Evolutionary conservation across 1,140 invertebrate species (phyloP).

Genomic region (Acromyrmex heyeri): DNA sequence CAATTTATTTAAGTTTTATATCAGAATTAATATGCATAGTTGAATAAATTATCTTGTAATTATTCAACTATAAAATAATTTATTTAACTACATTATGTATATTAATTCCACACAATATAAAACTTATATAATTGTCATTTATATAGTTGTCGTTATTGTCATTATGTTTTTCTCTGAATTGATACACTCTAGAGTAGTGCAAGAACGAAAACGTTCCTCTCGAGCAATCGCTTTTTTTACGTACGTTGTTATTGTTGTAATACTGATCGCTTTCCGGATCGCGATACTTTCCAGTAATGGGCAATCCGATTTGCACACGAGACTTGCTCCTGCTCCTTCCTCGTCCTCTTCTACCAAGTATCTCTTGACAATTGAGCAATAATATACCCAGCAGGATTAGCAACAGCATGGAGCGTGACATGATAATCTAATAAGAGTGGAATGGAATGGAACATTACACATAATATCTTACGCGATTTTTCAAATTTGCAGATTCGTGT

Average conservation of each 20-base stretch:
- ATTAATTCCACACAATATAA: too few relatives aligned
- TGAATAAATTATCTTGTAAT: too few relatives aligned
- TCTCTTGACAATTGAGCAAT: constrained; percentile 82
- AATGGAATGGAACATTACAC: neutral
- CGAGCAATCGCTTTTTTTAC: constrained; percentile 79
- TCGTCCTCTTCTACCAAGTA: constrained; percentile 88
- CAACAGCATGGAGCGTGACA: constrained; percentile 80
- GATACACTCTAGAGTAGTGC: neutral
- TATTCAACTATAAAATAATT: too few relatives aligned
- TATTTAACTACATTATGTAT: too few relatives aligned
- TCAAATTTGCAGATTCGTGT: neutral
- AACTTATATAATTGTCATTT: too few relatives aligned
- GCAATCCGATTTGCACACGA: constrained; percentile 93
- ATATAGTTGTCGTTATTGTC: too few relatives aligned
- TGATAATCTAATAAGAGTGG: constrained; percentile 77
- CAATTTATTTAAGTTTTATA: too few relatives aligned
- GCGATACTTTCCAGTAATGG: constrained; percentile 94
- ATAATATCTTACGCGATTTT: neutral
- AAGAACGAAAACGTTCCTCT: neutral
- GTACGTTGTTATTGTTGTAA: constrained; percentile 95
- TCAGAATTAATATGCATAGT: too few relatives aligned
- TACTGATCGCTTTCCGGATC: constrained; percentile 95
- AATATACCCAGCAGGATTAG: constrained; percentile 81
- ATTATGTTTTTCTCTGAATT: too few relatives aligned
- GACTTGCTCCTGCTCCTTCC: constrained; percentile 90